A percentile compares a stretch with the other conserved stretches of the same genome.
These are phyloP conservation scores for Clinocottus analis DNA, from an alignment of 2,113 vertebrate genomes.

Conservation along the genomic window DNA sequence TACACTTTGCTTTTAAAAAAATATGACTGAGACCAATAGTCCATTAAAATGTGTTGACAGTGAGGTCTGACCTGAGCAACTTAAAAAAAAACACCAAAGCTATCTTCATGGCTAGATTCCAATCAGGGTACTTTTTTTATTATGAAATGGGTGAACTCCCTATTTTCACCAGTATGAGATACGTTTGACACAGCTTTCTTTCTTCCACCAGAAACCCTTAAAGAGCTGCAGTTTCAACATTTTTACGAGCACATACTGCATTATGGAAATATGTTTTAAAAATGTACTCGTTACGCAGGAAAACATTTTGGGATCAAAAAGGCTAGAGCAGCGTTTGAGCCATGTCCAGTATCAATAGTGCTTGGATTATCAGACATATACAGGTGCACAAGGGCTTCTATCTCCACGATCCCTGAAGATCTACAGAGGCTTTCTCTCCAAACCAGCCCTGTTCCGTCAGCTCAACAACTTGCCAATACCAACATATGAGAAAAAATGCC, in stretches of 20 bases:
- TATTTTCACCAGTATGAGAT: background rate
- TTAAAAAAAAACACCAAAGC: background rate
- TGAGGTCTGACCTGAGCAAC: background rate
- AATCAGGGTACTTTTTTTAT: background rate
- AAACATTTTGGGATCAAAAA: background rate
- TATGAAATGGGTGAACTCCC: background rate
- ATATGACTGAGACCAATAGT: background rate
- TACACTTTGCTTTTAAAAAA: too few relatives aligned
- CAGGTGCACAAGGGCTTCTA: constrained; percentile 2
- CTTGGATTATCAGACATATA: constrained; percentile 29
- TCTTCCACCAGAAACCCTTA: background rate
- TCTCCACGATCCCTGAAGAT: constrained; percentile 18
- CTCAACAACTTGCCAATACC: constrained; percentile 10
- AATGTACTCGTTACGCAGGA: background rate
- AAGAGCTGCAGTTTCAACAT: background rate
- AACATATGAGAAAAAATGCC: constrained; percentile 18
- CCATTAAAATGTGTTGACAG: background rate
- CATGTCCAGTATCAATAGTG: background rate
- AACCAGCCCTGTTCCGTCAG: constrained; percentile 20
- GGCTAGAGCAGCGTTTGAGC: background rate
- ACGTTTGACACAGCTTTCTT: background rate
- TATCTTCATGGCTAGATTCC: background rate
- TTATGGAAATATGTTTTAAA: background rate
- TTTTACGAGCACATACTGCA: background rate
- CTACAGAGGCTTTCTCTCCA: constrained; percentile 19